Evolutionary conservation across 1,140 invertebrate genomes (phyloP).

Genomic region (Epicauta chinensis): DNA sequence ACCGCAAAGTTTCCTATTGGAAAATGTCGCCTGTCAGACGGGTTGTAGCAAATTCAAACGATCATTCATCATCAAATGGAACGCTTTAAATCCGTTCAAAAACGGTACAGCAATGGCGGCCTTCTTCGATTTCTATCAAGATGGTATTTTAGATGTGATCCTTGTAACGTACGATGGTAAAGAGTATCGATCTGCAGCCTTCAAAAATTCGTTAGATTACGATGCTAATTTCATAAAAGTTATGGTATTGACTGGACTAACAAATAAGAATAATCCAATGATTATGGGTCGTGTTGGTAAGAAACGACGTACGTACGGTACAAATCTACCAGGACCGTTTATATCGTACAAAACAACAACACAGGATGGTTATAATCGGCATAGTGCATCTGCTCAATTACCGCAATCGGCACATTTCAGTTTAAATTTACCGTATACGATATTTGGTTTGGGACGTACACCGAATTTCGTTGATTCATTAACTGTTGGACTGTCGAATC

Average conservation of each 20-base stretch:
- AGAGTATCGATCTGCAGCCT: conserved; percentile 59
- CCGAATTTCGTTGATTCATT: conserved; percentile 96
- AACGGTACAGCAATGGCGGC: conserved; percentile 73
- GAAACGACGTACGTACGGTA: conserved; percentile 70
- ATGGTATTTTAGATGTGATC: conserved; percentile 75
- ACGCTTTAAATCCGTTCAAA: conserved; percentile 58
- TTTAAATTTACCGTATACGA: conserved; percentile 87
- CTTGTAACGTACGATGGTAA: conserved; percentile 57
- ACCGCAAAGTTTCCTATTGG: conserved; percentile 63
- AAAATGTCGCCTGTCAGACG: conserved; percentile 64
- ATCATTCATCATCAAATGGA: conserved; percentile 71
- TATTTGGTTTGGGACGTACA: conserved; percentile 92
- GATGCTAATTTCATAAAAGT: conserved; percentile 96
- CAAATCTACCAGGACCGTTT: conserved; percentile 66
- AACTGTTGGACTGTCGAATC: conserved; percentile 69
- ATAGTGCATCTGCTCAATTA: conserved; percentile 76
- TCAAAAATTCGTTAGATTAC: conserved; percentile 83
- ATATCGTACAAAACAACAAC: conserved; percentile 82
- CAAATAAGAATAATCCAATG: conserved; percentile 62
- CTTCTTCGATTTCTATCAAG: conserved; percentile 91
- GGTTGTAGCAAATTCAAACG: conserved; percentile 56
- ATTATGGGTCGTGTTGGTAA: conserved; percentile 64
- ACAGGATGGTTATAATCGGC: conserved; percentile 68
- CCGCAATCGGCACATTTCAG: conserved; percentile 89
- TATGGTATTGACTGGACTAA: conserved; percentile 80